Evolutionary conservation across 1,140 invertebrate species (phyloP).

Genomic region (Leptoteleia sp.): DNA sequence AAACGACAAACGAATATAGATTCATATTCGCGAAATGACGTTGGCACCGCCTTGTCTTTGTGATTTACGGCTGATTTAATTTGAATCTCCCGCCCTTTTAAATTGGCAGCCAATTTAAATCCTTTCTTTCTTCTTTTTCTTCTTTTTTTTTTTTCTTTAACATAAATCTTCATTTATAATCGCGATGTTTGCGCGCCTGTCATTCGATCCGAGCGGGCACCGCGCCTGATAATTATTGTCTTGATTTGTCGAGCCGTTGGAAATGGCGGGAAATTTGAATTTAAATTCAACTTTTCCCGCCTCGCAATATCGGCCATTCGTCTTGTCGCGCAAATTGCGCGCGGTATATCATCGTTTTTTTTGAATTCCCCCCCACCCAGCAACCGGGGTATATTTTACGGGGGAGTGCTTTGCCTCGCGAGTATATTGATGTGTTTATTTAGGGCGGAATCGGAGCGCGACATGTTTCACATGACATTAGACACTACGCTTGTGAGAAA

Average conservation of each 20-base stretch:
- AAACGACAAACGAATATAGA: constrained; percentile 53
- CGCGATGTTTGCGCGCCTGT: no score
- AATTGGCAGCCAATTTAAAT: no score
- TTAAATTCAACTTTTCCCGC: not conserved
- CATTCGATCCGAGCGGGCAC: no score
- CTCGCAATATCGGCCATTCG: no score
- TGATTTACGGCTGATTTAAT: constrained; percentile 23
- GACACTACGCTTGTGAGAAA: constrained; percentile 44
- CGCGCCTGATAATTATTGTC: no score
- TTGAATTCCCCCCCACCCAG: no score
- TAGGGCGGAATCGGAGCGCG: constrained; percentile 54
- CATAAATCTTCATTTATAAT: no score
- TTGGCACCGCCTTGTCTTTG: not conserved
- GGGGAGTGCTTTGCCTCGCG: constrained; percentile 30
- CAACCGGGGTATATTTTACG: constrained; percentile 33
- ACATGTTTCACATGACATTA: constrained; percentile 57
- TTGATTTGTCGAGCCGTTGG: no score
- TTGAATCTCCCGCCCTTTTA: constrained; percentile 24
- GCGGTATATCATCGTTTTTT: constrained; percentile 25
- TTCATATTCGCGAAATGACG: constrained; percentile 24
- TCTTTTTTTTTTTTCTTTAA: no score
- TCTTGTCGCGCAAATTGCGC: constrained; percentile 27
- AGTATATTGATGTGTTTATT: constrained; percentile 61
- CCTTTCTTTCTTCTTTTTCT: no score
- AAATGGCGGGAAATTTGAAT: constrained; percentile 19